These are phyloP conservation scores for Picathartes gymnocephalus DNA, from an alignment of 2,113 vertebrate species.

Conservation along the genomic window DNA sequence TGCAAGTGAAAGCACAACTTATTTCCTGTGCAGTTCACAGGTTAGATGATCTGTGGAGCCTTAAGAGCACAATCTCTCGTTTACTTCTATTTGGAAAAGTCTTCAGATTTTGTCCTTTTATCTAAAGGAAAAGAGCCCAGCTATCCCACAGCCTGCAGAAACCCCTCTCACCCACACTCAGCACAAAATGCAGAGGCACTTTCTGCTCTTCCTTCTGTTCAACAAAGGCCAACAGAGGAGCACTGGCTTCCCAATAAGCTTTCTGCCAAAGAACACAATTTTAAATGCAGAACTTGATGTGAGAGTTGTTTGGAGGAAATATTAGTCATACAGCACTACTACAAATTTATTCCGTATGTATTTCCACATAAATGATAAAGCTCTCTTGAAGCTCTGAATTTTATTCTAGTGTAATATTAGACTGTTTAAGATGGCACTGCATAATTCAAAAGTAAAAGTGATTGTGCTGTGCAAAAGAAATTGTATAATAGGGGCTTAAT, in stretches of 20 bases:
- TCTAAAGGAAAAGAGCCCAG: background rate
- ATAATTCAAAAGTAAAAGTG: slow-evolving; percentile 64
- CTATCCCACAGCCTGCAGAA: background rate
- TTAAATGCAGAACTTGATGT: background rate
- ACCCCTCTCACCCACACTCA: background rate
- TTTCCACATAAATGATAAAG: slow-evolving; percentile 9
- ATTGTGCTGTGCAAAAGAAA: slow-evolving; percentile 28
- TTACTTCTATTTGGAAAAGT: background rate
- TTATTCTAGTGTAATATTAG: slow-evolving; percentile 48
- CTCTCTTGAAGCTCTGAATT: slow-evolving; percentile 22
- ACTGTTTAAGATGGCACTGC: slow-evolving; percentile 39
- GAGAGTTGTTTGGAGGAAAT: background rate
- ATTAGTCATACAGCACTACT: background rate
- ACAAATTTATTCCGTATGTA: slow-evolving; percentile 10
- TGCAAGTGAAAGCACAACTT: slow-evolving; percentile 6
- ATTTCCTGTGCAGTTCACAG: background rate
- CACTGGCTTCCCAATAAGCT: background rate
- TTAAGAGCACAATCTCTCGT: background rate
- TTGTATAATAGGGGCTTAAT: slow-evolving; percentile 52
- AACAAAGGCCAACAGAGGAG: background rate
- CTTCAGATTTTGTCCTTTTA: background rate
- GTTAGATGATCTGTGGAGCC: background rate
- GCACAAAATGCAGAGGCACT: background rate
- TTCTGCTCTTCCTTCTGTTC: background rate
- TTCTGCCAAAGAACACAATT: background rate